Evolutionary conservation across 2,888 invertebrate genomes (phyloP).

Genomic region (Thumatha senex): DNA sequence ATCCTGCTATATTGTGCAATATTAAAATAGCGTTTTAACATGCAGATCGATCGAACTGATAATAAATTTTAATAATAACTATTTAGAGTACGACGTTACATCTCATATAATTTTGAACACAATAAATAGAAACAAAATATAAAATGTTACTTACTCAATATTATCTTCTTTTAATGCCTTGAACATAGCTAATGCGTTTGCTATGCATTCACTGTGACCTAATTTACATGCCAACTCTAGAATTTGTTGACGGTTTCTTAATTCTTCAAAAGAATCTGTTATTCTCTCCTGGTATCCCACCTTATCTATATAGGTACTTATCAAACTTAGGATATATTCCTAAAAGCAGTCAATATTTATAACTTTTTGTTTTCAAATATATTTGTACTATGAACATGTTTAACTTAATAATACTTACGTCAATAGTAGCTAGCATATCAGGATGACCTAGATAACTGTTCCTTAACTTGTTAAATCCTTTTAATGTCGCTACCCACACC

Average conservation of each 20-base stretch:
- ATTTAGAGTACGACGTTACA: background rate
- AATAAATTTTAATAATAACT: no score
- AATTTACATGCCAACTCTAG: slow-evolving; percentile 86
- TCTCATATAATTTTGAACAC: background rate
- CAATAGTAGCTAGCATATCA: slow-evolving; percentile 47
- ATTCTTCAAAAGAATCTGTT: slow-evolving; percentile 69
- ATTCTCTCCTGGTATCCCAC: slow-evolving; percentile 73
- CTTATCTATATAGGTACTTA: slow-evolving; percentile 59
- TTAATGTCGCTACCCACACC: slow-evolving; percentile 88
- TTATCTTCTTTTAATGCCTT: slow-evolving; percentile 54
- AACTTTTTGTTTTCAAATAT: background rate
- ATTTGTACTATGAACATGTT: background rate
- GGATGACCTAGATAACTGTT: slow-evolving; percentile 52
- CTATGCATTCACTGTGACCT: slow-evolving; percentile 81
- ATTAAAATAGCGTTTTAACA: no score
- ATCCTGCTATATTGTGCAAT: no score
- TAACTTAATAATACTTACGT: slow-evolving; percentile 47
- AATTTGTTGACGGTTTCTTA: slow-evolving; percentile 82
- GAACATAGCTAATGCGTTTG: slow-evolving; percentile 49
- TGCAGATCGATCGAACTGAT: no score
- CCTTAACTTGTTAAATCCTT: slow-evolving; percentile 72
- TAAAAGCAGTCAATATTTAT: slow-evolving; percentile 30
- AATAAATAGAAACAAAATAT: background rate
- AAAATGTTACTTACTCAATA: slow-evolving; percentile 49
- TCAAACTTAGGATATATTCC: slow-evolving; percentile 46